Base-by-base conservation (phyloP, 1,140 invertebrate species). In the Helicoverpa zea region DNA sequence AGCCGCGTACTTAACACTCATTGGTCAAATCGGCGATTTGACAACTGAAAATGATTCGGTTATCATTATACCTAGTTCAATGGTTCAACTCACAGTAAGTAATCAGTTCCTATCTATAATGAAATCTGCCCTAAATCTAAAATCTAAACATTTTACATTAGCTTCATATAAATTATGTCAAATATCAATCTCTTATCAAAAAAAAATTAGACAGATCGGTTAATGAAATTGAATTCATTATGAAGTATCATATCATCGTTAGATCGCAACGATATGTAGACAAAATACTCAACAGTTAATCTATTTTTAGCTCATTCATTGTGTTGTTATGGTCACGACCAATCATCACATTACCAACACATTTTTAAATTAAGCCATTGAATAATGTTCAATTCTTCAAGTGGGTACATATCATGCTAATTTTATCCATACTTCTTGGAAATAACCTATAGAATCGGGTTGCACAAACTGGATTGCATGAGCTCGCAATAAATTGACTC, bases 401-500 rank as follows among this genome's bases (percentile, higher is more conserved):
- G 4, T 43, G 4, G 5, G 35, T 43, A 2, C 35, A 72, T 23
- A 61, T 13, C 35, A 23, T 13, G 29, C 18, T 58, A 23, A 72
- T 54, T 35, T 56, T 30, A 43, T 73, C 29, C 30, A 70, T 54
- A 29, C 12, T 47, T 43, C 68, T 11, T 83, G 58, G 70, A 82
- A 86, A 84, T 83, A 59, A 82, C 70, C 80, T 78, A 64, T 83
- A 81, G 84, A 80, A 23, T 70, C 77, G 82, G 80, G 83, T 79
- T 83, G 59, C 72, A 64, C 12, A 87, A 90, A 86, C 90, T 83
- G 84, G 90, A 87, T 91, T 78, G 72, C 66, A 80, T 85, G 74
- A 84, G 86, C 89, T 88, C 80, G 58, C 70, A 81, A 81, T 83
- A 81, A 89, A 90, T 89, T 89, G 81, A 79, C 79, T 79, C 81